Evolutionary conservation across 2,888 invertebrate genomes (phyloP).

Genomic region (Ecliptopera silaceata): DNA sequence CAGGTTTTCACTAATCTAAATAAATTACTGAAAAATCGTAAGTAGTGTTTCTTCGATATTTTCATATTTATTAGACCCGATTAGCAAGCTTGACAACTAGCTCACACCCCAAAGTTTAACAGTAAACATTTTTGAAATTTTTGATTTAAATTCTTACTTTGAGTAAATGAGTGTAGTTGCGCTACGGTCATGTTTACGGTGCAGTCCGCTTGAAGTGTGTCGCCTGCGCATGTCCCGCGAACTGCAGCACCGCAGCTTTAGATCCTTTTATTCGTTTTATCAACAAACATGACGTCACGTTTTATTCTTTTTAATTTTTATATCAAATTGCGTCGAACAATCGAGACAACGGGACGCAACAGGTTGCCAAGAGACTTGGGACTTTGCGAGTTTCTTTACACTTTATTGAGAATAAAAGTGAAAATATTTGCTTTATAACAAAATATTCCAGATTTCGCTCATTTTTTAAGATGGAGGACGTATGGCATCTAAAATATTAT

Average conservation of each 20-base stretch:
- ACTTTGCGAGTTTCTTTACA: slow-evolving; percentile 4
- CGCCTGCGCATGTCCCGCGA: slow-evolving; percentile 42
- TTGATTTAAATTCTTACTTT: too few species aligned
- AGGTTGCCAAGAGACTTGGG: slow-evolving; percentile 5
- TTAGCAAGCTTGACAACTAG: too few species aligned
- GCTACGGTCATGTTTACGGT: slow-evolving; percentile 3
- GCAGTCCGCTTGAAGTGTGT: slow-evolving; percentile 47
- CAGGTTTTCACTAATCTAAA: too few species aligned
- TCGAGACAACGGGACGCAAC: slow-evolving; percentile 16
- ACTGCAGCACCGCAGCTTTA: slow-evolving; percentile 37
- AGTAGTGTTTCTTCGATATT: too few species aligned
- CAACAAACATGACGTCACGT: slow-evolving; percentile 41
- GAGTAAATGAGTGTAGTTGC: background rate
- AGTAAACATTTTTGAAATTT: too few species aligned
- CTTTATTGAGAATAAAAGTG: slow-evolving; percentile 5
- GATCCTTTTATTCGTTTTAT: slow-evolving; percentile 43
- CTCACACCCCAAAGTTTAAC: too few species aligned
- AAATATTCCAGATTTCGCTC: too few species aligned
- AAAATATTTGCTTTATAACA: too few species aligned
- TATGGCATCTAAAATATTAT: too few species aligned
- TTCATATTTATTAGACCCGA: too few species aligned
- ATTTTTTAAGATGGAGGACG: too few species aligned
- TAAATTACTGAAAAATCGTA: too few species aligned
- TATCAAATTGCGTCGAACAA: slow-evolving; percentile 21
- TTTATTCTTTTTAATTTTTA: slow-evolving; percentile 30